Evolutionary conservation across 2,888 invertebrate genomes (phyloP).

Genomic region (Danaus chrysippus): DNA sequence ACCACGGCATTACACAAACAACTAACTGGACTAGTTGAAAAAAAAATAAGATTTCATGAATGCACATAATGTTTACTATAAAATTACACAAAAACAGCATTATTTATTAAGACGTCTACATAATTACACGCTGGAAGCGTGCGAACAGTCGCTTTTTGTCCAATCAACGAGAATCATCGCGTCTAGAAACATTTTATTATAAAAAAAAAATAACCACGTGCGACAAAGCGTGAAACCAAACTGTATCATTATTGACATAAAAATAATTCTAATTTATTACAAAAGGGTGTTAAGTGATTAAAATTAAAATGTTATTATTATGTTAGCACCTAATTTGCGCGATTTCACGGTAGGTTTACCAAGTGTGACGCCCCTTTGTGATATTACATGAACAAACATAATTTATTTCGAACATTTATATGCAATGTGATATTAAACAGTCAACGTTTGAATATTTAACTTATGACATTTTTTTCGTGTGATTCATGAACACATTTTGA

Average conservation of each 20-base stretch:
- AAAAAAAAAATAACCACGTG: conserved; percentile 43
- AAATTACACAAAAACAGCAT: conserved; percentile 5
- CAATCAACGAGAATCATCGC: conserved; percentile 55
- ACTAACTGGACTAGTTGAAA: background rate
- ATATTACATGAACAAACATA: conserved; percentile 6
- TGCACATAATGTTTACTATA: conserved; percentile 1
- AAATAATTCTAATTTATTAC: conserved; percentile 1
- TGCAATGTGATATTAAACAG: too few species aligned
- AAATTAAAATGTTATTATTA: conserved; percentile 25
- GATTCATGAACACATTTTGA: too few species aligned
- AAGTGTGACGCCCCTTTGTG: conserved; percentile 31
- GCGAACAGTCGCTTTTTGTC: conserved; percentile 13
- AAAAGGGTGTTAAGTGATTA: too few species aligned
- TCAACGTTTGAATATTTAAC: too few species aligned
- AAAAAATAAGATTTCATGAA: background rate
- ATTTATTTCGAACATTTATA: background rate
- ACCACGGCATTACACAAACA: too few species aligned
- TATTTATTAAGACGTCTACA: conserved; percentile 11
- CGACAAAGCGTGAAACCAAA: conserved; percentile 4
- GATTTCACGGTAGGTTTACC: conserved; percentile 34
- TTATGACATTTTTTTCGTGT: too few species aligned
- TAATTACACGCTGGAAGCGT: conserved; percentile 12
- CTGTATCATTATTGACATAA: conserved; percentile 8
- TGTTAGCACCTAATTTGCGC: conserved; percentile 53
- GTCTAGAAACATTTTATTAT: conserved; percentile 53